Base-by-base conservation (phyloP, 2,113 vertebrate genomes). In the Uria aalge region DNA sequence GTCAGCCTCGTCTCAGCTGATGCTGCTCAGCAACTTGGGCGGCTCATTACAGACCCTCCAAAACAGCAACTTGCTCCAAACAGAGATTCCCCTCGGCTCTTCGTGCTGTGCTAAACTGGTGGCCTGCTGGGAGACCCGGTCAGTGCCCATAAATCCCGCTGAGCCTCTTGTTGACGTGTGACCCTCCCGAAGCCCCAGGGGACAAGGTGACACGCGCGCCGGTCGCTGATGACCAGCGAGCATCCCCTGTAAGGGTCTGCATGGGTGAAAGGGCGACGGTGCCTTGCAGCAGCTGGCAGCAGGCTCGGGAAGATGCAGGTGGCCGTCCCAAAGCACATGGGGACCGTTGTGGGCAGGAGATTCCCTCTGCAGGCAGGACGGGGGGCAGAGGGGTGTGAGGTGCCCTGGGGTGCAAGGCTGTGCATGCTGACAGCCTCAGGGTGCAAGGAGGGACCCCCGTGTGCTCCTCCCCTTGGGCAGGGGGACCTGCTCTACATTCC, bases 291-390 rank as follows among this genome's bases (percentile, higher is more conserved):
- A 20, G 9, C 22, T 16, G 47, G 77, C 62, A 29, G 50, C 5
- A 17, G 63, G 45, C 45, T 22, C 29, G 8, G 36, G 18, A 21
- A 22, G 55, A 8, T 3, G 21, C 8, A 13, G 32, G 24, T 32
- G 21, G 40, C 14, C 0, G 5, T 85, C 59, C 59, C 14, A 3
- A 11, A 29, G 53, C 7, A 4, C 12, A 6, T 3, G n/a, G n/a
- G 41, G 18, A 48, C n/a, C 12, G 15, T 47, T 1, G 5, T 7
- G 29, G 59, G 59, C 29, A 15, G n/a, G 50, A 40, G 22, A 27
- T 34, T 7, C 30, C 2, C 60, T 22, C 34, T 66, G 41, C 4
- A 3, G 34, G 41, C 22, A 47, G 60, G 22, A 34, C 15, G 3
- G 8, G 23, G 59, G 20, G 50, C 41, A 32, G 50, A 34, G 27